A percentile compares a stretch with the other conserved stretches of the same genome.
phyloP scores from a whole-genome alignment of 1,140 invertebrate genomes.

The Trichogramma pretiosum region DNA sequence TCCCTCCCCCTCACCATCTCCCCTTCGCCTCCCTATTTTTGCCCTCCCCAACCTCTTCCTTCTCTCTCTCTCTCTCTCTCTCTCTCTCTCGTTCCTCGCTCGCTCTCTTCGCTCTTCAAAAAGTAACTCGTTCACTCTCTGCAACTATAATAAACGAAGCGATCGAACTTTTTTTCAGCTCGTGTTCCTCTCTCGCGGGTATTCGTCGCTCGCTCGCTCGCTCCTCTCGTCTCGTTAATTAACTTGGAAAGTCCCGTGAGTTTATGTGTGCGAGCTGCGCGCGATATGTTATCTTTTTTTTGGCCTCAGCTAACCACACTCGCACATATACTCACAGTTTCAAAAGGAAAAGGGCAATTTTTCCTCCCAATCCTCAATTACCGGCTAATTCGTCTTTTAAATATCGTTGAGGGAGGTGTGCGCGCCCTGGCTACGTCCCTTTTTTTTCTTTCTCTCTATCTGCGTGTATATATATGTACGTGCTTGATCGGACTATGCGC shows the following conservation, averaged over 20 bases:
- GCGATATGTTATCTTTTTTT: no score
- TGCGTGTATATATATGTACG: neutral
- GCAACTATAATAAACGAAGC: no score
- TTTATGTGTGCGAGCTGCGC: no score
- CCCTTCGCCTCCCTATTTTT: neutral
- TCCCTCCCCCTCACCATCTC: conserved; percentile 11
- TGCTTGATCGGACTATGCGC: no score
- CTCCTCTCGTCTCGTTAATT: no score
- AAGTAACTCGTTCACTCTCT: neutral
- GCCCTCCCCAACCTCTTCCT: neutral
- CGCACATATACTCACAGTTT: no score
- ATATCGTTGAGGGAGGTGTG: neutral
- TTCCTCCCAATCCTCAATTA: conserved; percentile 11
- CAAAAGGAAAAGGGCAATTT: no score
- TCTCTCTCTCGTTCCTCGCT: neutral
- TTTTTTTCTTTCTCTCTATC: neutral
- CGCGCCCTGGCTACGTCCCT: neutral
- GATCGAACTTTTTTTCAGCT: no score
- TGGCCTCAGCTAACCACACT: no score
- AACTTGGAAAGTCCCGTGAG: neutral
- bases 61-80: neutral
- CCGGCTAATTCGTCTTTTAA: conserved; percentile 14
- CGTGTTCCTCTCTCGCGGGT: neutral
- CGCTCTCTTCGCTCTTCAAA: neutral
- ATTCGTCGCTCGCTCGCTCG: conserved; percentile 8